These are phyloP conservation scores for Chrysomallon squamiferum DNA, from an alignment of 1,140 invertebrate genomes.

Conservation along the genomic window DNA sequence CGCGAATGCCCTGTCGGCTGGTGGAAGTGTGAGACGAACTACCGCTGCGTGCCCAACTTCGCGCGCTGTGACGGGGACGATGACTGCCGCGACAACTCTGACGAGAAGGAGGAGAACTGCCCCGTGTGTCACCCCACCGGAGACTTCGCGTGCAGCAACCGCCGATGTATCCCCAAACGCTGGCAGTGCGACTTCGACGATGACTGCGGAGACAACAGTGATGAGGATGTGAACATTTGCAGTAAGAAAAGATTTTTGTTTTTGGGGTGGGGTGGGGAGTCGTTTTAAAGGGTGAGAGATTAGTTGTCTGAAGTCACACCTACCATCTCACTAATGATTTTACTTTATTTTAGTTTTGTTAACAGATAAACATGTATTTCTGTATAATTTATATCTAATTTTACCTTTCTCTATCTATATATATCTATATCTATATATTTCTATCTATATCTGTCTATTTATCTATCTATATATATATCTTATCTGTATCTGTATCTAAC, in stretches of 20 bases:
- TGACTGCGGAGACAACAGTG: conserved; percentile 92
- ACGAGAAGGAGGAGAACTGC: conserved; percentile 81
- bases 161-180: conserved; percentile 86
- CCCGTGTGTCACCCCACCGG: conserved; percentile 84
- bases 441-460: too few relatives aligned
- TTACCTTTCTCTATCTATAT: too few relatives aligned
- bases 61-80: conserved; percentile 94
- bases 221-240: conserved; percentile 78
- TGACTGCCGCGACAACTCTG: conserved; percentile 97
- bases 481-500: too few relatives aligned
- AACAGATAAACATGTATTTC: too few relatives aligned
- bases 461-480: too few relatives aligned
- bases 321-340: too few relatives aligned
- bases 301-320: too few relatives aligned
- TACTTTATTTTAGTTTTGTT: too few relatives aligned
- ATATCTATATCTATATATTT: too few relatives aligned
- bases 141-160: conserved; percentile 91
- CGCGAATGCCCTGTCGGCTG: conserved; percentile 50
- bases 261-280: too few relatives aligned
- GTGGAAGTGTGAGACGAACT: conserved; percentile 65
- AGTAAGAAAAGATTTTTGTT: conserved; percentile 76
- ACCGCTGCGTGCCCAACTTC: conserved; percentile 94
- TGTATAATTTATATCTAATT: too few relatives aligned
- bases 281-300: too few relatives aligned
- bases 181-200: conserved; percentile 97